A percentile compares a stretch with the other conserved stretches of the same genome.
phyloP scores from a whole-genome alignment of 2,113 vertebrate species.

The Phainopepla nitens region DNA sequence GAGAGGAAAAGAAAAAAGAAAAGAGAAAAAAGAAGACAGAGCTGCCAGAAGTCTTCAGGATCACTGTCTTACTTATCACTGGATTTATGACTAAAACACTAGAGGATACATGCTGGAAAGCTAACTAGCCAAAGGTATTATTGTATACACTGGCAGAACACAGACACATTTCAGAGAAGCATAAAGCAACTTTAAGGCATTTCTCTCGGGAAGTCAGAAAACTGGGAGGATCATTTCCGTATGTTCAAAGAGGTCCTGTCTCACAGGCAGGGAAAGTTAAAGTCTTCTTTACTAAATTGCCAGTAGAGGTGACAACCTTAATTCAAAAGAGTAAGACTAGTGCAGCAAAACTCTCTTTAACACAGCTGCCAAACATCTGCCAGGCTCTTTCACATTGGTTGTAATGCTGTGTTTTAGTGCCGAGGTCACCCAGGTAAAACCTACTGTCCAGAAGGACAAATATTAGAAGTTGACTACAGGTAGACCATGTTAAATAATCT shows the following conservation, averaged over 20 bases:
- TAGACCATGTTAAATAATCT: background rate
- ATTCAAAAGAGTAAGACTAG: background rate
- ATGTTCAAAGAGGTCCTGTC: background rate
- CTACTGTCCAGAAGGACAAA: background rate
- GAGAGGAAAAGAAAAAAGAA: fast-evolving
- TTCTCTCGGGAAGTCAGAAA: background rate
- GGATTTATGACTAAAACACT: background rate
- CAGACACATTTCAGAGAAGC: background rate
- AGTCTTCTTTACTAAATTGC: background rate
- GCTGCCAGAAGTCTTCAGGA: background rate
- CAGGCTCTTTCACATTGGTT: background rate
- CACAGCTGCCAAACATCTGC: background rate
- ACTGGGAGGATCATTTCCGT: background rate
- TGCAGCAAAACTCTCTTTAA: background rate
- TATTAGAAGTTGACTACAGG: background rate
- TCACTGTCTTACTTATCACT: background rate
- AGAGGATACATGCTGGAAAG: background rate
- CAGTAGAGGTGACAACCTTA: background rate
- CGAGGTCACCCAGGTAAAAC: background rate
- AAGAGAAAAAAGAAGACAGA: background rate
- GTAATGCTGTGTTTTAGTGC: background rate
- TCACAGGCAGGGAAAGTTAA: background rate
- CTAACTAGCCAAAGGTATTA: background rate
- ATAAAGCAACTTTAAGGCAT: background rate
- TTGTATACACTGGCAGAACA: background rate